A percentile compares a stretch with the other conserved stretches of the same genome.
Conservation (phyloP, 1,140 invertebrate genomes). For the Drosophila simulans region DNA sequence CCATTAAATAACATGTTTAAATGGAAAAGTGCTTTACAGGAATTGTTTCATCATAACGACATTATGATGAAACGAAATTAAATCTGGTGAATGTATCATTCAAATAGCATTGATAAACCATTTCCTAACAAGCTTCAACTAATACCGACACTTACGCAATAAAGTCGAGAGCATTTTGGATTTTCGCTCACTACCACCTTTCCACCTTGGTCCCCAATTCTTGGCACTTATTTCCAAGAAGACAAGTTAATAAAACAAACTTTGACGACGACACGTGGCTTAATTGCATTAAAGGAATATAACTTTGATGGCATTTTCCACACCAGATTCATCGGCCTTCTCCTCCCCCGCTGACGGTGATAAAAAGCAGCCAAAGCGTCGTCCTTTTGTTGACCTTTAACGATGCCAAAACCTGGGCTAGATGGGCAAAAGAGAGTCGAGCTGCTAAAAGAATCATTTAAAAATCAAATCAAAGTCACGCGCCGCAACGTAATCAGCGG, state of each 20-base stretch:
- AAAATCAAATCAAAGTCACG: conserved; percentile 83
- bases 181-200: not conserved
- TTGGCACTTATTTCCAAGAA: conserved; percentile 11
- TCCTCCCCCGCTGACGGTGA: conserved; percentile 15
- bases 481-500: conserved; percentile 78
- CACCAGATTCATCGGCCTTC: conserved; percentile 3
- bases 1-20: too few relatives aligned
- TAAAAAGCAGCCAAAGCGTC: conserved; percentile 61
- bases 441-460: conserved; percentile 78
- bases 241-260: conserved; percentile 76
- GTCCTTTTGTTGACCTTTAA: conserved; percentile 82
- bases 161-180: conserved; percentile 3
- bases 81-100: not conserved
- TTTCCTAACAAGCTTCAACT: not conserved
- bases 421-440: conserved; percentile 37
- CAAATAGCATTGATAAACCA: not conserved
- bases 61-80: not conserved
- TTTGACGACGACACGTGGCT: conserved; percentile 71
- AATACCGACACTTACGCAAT: conserved; percentile 4
- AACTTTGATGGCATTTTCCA: conserved; percentile 57
- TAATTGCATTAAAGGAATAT: conserved; percentile 63
- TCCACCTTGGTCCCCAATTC: not conserved
- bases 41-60: too few relatives aligned
- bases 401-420: conserved; percentile 42
- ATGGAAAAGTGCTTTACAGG: too few relatives aligned